Evolutionary conservation across 64 coral and sea anemone species (phyloP).

Genomic region (Hydrozoanthus tunicans): DNA sequence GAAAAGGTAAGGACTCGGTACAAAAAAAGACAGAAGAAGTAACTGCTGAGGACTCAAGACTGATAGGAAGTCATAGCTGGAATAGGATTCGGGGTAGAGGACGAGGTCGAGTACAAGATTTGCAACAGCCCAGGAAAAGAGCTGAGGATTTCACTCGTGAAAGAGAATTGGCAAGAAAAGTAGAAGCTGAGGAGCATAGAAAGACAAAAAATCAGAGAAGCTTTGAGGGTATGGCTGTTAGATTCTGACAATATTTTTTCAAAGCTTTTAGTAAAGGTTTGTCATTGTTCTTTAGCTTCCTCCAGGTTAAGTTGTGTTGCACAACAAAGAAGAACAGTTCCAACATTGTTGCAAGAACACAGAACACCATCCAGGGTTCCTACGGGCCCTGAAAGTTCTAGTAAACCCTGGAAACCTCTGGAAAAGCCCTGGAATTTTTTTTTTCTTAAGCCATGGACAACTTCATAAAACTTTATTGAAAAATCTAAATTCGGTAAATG

Average conservation of each 20-base stretch:
- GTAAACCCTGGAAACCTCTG: too few relatives aligned
- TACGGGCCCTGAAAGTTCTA: too few relatives aligned
- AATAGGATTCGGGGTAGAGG: constrained; percentile 76
- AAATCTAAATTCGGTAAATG: too few relatives aligned
- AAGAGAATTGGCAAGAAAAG: constrained; percentile 66
- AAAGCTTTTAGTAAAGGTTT: too few relatives aligned
- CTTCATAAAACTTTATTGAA: too few relatives aligned
- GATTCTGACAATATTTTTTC: too few relatives aligned
- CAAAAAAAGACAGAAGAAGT: constrained; percentile 32
- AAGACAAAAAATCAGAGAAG: constrained; percentile 48
- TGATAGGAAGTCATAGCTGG: constrained; percentile 56
- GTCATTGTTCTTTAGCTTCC: neutral
- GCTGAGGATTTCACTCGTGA: constrained; percentile 89
- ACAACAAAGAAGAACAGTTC: neutral
- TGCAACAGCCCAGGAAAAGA: constrained; percentile 83
- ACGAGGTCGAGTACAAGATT: constrained; percentile 71
- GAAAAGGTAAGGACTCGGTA: constrained; percentile 7
- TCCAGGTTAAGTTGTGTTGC: neutral
- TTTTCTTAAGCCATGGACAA: too few relatives aligned
- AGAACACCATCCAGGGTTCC: too few relatives aligned
- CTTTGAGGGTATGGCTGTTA: constrained; percentile 68
- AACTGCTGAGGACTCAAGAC: neutral
- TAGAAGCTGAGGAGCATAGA: constrained; percentile 66
- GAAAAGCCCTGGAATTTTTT: too few relatives aligned
- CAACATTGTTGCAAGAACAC: neutral